Conservation (phyloP, 2,797 vertebrate species). For the Pangasius sanitwongsei region DNA sequence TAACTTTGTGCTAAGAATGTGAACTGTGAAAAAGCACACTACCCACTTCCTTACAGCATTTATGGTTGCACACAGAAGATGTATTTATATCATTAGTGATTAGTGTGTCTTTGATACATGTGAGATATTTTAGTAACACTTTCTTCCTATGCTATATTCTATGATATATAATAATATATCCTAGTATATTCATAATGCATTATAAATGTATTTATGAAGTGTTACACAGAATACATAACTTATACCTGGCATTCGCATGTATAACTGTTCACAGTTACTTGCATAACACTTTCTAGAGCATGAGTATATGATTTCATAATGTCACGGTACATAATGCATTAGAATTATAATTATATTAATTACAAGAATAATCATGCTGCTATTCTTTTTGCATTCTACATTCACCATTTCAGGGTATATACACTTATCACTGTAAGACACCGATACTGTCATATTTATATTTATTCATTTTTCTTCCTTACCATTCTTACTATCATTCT, state of each 20-base stretch:
- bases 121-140: neutral
- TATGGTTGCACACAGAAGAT: constrained; percentile 18
- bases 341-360: too few relatives aligned
- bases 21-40: constrained; percentile 22
- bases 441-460: neutral
- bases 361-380: neutral
- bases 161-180: neutral
- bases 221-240: neutral
- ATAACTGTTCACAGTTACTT: neutral
- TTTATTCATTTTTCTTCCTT: neutral
- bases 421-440: neutral
- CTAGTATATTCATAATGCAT: constrained; percentile 5
- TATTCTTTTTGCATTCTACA: neutral
- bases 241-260: neutral
- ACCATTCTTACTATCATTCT: neutral
- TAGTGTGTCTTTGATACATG: neutral
- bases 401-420: neutral
- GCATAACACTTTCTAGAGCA: neutral
- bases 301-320: neutral
- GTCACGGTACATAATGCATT: neutral
- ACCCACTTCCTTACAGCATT: neutral
- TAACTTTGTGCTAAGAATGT: neutral
- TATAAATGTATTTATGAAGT: neutral
- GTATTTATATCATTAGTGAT: constrained; percentile 8
- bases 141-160: constrained; percentile 15